Percentiles rank a stretch among this genome's conserved stretches.
Conservation (phyloP, 2,888 invertebrate species). For the Teinopalpus imperialis region DNA sequence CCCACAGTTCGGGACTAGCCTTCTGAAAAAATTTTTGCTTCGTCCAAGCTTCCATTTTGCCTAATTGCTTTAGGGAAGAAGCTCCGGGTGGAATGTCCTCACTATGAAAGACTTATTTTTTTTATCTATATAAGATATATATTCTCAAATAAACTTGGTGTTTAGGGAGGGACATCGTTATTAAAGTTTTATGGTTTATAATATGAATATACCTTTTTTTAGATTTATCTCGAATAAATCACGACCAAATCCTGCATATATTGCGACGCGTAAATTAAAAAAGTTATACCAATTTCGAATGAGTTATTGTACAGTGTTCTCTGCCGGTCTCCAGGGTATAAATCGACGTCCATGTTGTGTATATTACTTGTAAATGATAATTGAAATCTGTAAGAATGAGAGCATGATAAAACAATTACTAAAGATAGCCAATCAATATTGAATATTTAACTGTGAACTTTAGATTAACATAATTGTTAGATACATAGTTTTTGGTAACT, state of each 20-base stretch:
- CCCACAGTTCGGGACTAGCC: too few relatives aligned
- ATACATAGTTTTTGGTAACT: too few relatives aligned
- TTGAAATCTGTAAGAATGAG: too few relatives aligned
- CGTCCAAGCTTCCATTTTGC: too few relatives aligned
- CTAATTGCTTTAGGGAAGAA: too few relatives aligned
- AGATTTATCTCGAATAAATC: slow-evolving; percentile 67
- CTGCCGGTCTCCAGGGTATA: slow-evolving; percentile 48
- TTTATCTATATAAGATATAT: too few relatives aligned
- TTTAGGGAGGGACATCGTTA: slow-evolving; percentile 10
- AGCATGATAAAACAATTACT: too few relatives aligned
- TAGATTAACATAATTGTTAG: slow-evolving; percentile 23
- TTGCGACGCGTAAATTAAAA: slow-evolving; percentile 74
- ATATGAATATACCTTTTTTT: slow-evolving; percentile 38
- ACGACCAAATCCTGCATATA: slow-evolving; percentile 65
- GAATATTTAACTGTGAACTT: slow-evolving; percentile 19
- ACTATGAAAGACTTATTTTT: too few relatives aligned
- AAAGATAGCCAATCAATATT: too few relatives aligned
- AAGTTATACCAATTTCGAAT: slow-evolving; percentile 75
- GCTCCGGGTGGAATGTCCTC: too few relatives aligned
- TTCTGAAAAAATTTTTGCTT: too few relatives aligned
- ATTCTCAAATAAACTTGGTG: too few relatives aligned
- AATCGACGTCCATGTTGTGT: slow-evolving; percentile 29
- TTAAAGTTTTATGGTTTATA: slow-evolving; percentile 31
- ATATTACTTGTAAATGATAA: slow-evolving; percentile 12
- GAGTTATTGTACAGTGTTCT: slow-evolving; percentile 74